These are phyloP conservation scores for Xestoiulus laeticollis DNA, from an alignment of 2,888 invertebrate genomes.

Conservation along the genomic window DNA sequence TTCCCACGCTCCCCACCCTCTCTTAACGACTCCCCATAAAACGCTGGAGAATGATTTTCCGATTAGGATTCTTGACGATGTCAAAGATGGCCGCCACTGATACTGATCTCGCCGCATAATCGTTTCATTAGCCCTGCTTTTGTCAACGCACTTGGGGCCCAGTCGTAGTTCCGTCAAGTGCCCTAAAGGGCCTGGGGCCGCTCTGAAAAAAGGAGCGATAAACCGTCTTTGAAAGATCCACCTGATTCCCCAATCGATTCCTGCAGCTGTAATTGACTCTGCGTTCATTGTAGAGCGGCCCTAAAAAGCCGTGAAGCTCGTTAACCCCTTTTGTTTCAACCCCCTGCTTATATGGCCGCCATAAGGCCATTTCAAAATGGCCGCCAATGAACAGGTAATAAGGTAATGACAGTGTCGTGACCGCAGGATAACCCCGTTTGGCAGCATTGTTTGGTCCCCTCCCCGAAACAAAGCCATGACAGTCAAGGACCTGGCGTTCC, in stretches of 20 bases:
- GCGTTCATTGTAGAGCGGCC: not conserved
- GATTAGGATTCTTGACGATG: not conserved
- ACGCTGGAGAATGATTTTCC: not conserved
- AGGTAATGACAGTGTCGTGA: constrained; percentile 4
- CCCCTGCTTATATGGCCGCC: constrained; percentile 5
- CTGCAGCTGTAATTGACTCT: constrained; percentile 31
- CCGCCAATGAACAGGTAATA: constrained; percentile 33
- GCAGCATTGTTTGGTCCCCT: not conserved
- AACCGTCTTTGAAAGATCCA: constrained; percentile 15
- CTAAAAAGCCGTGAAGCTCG: constrained; percentile 24
- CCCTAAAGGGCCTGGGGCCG: not conserved
- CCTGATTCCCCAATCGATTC: not conserved
- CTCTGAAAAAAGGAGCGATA: not conserved
- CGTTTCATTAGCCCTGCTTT: constrained; percentile 13
- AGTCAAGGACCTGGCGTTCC: not conserved
- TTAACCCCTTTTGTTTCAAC: constrained; percentile 13
- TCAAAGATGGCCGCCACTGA: constrained; percentile 21
- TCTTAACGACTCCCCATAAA: not conserved
- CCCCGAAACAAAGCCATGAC: not conserved
- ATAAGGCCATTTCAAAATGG: not conserved
- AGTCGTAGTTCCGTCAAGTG: not conserved
- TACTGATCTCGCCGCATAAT: constrained; percentile 34
- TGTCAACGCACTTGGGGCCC: not conserved
- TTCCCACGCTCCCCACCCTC: not conserved
- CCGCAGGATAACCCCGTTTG: constrained; percentile 28